Evolutionary conservation across 2,888 invertebrate species (phyloP), one percentile per base, ranked within the genome.

Genomic region (Litoditis marina): DNA sequence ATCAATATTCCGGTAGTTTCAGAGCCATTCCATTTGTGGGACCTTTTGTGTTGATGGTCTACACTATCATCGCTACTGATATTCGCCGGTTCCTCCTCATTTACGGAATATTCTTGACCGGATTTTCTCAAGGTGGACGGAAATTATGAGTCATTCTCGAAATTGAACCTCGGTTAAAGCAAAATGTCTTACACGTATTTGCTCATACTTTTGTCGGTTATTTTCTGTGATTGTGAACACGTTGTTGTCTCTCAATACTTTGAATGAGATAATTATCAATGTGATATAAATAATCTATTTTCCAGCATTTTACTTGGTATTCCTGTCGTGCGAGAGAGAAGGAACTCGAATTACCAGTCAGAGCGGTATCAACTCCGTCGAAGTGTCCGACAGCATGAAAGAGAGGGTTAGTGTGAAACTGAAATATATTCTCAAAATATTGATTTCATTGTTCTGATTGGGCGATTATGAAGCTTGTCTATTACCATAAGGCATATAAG

Each of bases 31-130:
- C 68, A 28, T 77, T 94, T 0, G 94, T 96, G 2, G 96, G 96
- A 7, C 95, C 96, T 0, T 96, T 96, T 88, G 95, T 96, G 25
- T 94, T 95, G 77, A 96, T 96, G 95, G 94, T 96, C 78, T 96
- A 96, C 85, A 88, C 94, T 69, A 96, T 96, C 94, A 91, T 96
- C 52, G 70, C 75, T 2, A 71, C 75, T 0, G 75, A 75, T 67
- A 62, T 75, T 7, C 58, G 61, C 30, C 88, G 96, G 71, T 98
- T 98, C 85, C 93, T 94, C 65, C 90, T 91, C 57, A 98, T 98
- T 82, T 98, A 96, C 83, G 86, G 93, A 68, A 93, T 98, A 6
- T 98, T 98, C 83, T 92, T 98, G 3, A 90, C 95, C 89, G 92
- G 93, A 63, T 96, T 96, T 83, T 94, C 95, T 1, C 95, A 96